phyloP scores from a whole-genome alignment of 35 echinoderm and acorn worm genomes.

The Antedon bifida region DNA sequence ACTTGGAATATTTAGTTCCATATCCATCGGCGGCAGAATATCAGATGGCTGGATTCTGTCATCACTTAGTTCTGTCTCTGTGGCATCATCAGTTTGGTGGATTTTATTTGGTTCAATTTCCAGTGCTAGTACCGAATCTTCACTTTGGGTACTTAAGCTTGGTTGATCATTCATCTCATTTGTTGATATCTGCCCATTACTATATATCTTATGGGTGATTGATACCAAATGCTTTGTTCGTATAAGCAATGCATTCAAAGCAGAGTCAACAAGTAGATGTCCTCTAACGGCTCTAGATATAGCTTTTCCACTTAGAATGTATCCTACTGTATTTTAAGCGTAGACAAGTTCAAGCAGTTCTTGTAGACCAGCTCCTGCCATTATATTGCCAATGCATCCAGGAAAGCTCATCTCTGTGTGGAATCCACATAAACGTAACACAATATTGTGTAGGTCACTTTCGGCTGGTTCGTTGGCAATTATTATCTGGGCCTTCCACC shows the following conservation, averaged over 20 bases:
- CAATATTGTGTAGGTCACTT: constrained; percentile 6
- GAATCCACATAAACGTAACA: constrained; percentile 26
- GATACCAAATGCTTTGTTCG: too few relatives aligned
- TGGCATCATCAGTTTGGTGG: too few relatives aligned
- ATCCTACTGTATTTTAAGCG: constrained; percentile 16
- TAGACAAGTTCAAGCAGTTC: constrained; percentile 39
- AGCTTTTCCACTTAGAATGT: constrained; percentile 19
- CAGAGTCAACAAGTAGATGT: constrained; percentile 29
- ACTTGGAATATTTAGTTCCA: too few relatives aligned
- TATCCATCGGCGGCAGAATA: too few relatives aligned
- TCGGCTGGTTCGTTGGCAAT: neutral
- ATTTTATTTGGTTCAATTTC: too few relatives aligned
- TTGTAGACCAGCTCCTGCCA: constrained; percentile 27
- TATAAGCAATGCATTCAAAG: neutral
- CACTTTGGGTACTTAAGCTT: too few relatives aligned
- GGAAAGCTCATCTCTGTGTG: constrained; percentile 56
- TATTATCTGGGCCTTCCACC: constrained; percentile 16
- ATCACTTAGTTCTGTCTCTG: too few relatives aligned
- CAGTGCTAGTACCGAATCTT: too few relatives aligned
- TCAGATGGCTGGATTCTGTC: too few relatives aligned
- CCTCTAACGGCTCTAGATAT: constrained; percentile 21
- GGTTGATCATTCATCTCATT: too few relatives aligned
- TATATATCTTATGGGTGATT: too few relatives aligned
- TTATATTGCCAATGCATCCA: constrained; percentile 37
- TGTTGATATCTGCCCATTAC: too few relatives aligned